Evolutionary conservation across 2,888 invertebrate species (phyloP).

Genomic region (Rhabditoides inermis): DNA sequence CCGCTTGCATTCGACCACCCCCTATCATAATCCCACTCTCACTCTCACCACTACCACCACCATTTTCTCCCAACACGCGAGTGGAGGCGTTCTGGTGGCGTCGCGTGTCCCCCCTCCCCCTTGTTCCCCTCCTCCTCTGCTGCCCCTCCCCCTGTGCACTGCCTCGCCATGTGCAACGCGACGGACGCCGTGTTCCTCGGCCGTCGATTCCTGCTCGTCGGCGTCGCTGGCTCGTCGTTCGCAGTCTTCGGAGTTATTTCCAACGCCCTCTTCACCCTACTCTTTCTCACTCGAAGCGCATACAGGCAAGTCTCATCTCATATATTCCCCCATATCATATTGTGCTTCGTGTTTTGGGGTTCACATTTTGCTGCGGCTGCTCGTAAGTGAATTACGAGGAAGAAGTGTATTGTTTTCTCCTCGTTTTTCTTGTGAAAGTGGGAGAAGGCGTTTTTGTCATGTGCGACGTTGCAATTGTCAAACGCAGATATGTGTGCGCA

Average conservation of each 20-base stretch:
- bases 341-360: neutral
- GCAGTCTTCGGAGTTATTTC: constrained; percentile 45
- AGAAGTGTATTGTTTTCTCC: neutral
- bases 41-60: too few species aligned
- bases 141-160: too few species aligned
- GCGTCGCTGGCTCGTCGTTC: constrained; percentile 34
- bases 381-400: neutral
- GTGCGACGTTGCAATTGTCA: too few species aligned
- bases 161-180: neutral
- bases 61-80: too few species aligned
- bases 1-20: too few species aligned
- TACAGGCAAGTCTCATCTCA: constrained; percentile 23
- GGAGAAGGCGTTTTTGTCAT: neutral
- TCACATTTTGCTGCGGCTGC: constrained; percentile 4
- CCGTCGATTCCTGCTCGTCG: constrained; percentile 35
- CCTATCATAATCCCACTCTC: too few species aligned
- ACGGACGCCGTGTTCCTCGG: constrained; percentile 1
- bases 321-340: neutral
- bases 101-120: too few species aligned
- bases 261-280: constrained; percentile 40
- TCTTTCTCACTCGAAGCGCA: constrained; percentile 38
- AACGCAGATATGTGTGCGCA: too few species aligned
- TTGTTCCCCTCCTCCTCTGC: too few species aligned
- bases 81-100: too few species aligned
- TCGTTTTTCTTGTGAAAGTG: constrained; percentile 1